A percentile compares a stretch with the other conserved stretches of the same genome.
Evolutionary conservation across 2,888 invertebrate genomes (phyloP).

Genomic region (Chloromyia formosa): DNA sequence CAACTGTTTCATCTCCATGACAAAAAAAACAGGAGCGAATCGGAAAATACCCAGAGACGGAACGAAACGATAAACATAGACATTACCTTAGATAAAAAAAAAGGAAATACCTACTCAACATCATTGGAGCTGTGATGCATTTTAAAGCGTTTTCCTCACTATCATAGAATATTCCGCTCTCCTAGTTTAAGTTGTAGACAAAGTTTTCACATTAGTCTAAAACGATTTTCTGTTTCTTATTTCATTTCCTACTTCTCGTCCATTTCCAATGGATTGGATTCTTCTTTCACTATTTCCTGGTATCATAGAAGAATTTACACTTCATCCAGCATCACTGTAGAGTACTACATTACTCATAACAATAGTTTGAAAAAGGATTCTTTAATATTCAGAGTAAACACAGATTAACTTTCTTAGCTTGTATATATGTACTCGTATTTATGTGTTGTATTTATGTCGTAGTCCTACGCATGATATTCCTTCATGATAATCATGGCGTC

Average conservation of each 20-base stretch:
- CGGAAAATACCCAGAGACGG: no score
- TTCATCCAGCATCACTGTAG: constrained; percentile 31
- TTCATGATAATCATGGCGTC: no score
- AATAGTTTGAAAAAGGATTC: constrained; percentile 5
- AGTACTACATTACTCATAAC: constrained; percentile 9
- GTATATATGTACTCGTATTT: not conserved
- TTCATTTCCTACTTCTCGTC: not conserved
- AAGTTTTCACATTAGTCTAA: constrained; percentile 26
- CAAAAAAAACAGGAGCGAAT: no score
- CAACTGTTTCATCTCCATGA: no score
- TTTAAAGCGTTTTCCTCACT: not conserved
- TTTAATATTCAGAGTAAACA: constrained; percentile 36
- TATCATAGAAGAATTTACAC: constrained; percentile 24
- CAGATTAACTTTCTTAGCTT: not conserved
- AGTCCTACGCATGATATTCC: no score
- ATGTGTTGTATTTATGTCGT: no score
- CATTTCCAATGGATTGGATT: constrained; percentile 1
- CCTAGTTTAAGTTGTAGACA: constrained; percentile 10
- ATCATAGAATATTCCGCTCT: not conserved
- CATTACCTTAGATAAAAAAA: no score
- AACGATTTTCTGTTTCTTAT: constrained; percentile 24
- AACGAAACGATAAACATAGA: no score
- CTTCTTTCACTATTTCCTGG: constrained; percentile 29
- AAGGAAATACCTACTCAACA: no score
- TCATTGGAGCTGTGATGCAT: no score